Evolutionary conservation across 2,888 invertebrate genomes (phyloP).

Genomic region (Trissoscelio sp.): DNA sequence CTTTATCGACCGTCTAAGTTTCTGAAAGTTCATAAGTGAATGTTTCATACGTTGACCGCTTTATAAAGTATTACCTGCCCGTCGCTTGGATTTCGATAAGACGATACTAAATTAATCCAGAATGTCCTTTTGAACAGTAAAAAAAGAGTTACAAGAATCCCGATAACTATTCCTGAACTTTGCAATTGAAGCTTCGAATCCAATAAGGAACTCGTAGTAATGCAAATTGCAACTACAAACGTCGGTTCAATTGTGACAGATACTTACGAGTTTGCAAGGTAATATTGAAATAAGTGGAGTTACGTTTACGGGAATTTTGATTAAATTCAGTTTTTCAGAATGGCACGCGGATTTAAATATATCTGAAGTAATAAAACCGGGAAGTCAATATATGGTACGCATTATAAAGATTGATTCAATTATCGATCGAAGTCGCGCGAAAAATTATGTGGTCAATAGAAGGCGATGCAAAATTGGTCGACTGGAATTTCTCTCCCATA

Average conservation of each 20-base stretch:
- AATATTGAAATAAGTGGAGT: slow-evolving; percentile 22
- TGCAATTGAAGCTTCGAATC: slow-evolving; percentile 15
- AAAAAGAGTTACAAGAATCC: background rate
- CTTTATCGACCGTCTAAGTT: slow-evolving; percentile 43
- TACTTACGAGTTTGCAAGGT: slow-evolving; percentile 18
- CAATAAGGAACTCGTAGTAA: slow-evolving; percentile 16
- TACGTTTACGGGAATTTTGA: slow-evolving; percentile 1
- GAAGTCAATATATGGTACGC: background rate
- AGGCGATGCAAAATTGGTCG: slow-evolving; percentile 31
- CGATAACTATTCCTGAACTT: slow-evolving; percentile 1
- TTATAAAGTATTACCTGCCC: slow-evolving; percentile 3
- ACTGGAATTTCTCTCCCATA: slow-evolving; percentile 6
- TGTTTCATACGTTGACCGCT: slow-evolving; percentile 27
- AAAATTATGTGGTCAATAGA: slow-evolving; percentile 29
- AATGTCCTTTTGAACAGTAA: background rate
- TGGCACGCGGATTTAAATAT: background rate
- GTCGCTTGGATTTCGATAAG: slow-evolving; percentile 22
- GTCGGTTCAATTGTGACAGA: slow-evolving; percentile 22
- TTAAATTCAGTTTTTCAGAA: background rate
- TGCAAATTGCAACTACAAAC: slow-evolving; percentile 26
- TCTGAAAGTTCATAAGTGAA: slow-evolving; percentile 24
- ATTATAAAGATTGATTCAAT: slow-evolving; percentile 22
- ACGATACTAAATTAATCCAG: slow-evolving; percentile 16
- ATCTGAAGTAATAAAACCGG: background rate
- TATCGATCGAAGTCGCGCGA: slow-evolving; percentile 6